Evolutionary conservation across 2,888 invertebrate genomes (phyloP), one percentile per base, ranked within the genome.

Genomic region (Leptopilina drosophilae): DNA sequence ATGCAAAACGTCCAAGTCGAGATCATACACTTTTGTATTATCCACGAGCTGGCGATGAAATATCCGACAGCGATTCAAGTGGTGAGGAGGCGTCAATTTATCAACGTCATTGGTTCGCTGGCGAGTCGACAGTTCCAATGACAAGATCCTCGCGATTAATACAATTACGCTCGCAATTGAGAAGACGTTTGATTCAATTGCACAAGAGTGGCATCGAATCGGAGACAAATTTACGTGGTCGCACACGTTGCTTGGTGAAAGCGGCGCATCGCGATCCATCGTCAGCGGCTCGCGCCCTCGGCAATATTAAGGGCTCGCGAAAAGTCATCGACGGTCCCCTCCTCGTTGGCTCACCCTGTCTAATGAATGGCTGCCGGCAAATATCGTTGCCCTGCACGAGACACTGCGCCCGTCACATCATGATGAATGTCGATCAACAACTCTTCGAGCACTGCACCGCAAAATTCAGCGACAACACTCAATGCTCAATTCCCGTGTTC

Each of bases 321-420:
- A 90, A 88, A 82, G 79, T 86, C 9, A 53, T 79, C 5, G 84
- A 85, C n/a, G 90, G 89, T 15, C 90, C 91, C 4, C 83, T 91
- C 0, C 81, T 91, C 42, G 88, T 90, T 7, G 91, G 91, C 12
- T 89, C 89, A 4, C 83, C 82, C 0, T 92, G 92, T 76, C 88
- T 89, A 5, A 88, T 86, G 0, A 90, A 91, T 7, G 90, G 90
- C 46, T 93, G 93, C 82, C 89, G 87, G 20, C 92, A 92, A 82
- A 89, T 91, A 1, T 95, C 96, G 5, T 88, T 97, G 85, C 96
- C 97, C 0, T 96, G 95, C 90, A 95, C 96, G 0, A 95, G 96
- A 81, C 96, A 97, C 90, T 98, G 98, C 91, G 93, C 95, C 62
- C 92, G 95, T 82, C 98, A 98, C 93, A 96, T 98, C 86, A 96